Conservation (phyloP, 2,888 invertebrate species). For the Hypomecis punctinalis region DNA sequence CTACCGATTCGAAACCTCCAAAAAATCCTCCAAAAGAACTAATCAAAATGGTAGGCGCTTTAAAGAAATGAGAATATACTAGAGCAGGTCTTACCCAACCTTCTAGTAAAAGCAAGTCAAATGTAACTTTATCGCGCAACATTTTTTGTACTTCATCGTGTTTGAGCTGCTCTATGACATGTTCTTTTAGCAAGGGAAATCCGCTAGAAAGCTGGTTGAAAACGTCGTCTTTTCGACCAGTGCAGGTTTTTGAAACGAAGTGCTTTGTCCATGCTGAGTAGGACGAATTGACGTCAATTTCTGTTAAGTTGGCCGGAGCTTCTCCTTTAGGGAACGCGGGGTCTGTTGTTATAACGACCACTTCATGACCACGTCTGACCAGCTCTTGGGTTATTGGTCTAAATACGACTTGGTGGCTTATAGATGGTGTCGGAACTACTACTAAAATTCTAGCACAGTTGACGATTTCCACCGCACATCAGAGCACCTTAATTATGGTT, state of each 20-base stretch:
- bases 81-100: background rate
- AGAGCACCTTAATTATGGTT: too few species aligned
- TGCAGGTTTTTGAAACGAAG: too few species aligned
- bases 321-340: slow-evolving; percentile 45
- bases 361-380: slow-evolving; percentile 60
- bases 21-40: background rate
- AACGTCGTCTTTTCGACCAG: too few species aligned
- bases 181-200: too few species aligned
- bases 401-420: slow-evolving; percentile 62
- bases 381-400: slow-evolving; percentile 55
- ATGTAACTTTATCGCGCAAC: background rate
- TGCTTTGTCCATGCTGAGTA: too few species aligned
- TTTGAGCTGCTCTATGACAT: background rate
- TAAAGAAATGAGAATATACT: background rate
- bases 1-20: background rate
- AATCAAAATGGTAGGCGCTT: background rate
- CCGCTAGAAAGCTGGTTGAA: too few species aligned
- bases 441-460: slow-evolving; percentile 52
- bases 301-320: slow-evolving; percentile 51
- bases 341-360: slow-evolving; percentile 58
- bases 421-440: slow-evolving; percentile 53
- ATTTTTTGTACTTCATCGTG: background rate
- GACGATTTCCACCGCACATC: too few species aligned
- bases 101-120: background rate
- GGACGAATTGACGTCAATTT: slow-evolving; percentile 58